A percentile compares a stretch with the other conserved stretches of the same genome.
Evolutionary conservation across 2,113 vertebrate genomes (phyloP).

Genomic region (Oxygymnocypris stewartii): DNA sequence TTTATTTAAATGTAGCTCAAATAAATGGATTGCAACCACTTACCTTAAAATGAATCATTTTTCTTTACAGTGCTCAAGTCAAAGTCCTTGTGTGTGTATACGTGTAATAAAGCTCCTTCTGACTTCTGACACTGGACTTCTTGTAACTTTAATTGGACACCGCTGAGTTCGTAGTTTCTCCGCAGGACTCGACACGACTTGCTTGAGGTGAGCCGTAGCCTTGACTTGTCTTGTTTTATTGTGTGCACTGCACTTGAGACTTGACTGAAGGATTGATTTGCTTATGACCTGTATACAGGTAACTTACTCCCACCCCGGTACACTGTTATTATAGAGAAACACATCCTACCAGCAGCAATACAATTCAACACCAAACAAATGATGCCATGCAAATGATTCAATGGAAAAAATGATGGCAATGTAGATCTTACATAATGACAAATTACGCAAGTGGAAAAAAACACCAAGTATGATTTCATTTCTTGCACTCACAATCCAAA

Average conservation of each 20-base stretch:
- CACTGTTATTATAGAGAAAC: neutral
- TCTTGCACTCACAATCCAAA: constrained; percentile 71
- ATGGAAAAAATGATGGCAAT: neutral
- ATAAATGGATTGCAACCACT: no score
- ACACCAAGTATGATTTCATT: neutral
- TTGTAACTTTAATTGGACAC: no score
- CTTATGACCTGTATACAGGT: neutral
- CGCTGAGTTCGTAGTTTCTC: neutral
- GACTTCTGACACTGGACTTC: no score
- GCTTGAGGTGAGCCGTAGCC: constrained; percentile 3
- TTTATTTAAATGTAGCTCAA: no score
- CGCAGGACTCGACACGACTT: constrained; percentile 24
- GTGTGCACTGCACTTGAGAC: neutral
- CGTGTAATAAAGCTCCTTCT: no score
- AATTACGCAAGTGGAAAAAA: neutral
- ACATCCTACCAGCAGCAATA: neutral
- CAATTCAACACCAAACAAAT: neutral
- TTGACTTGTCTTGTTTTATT: constrained; percentile 30
- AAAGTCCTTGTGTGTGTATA: no score
- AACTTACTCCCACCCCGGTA: constrained; percentile 1
- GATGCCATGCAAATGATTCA: neutral
- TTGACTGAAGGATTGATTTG: neutral
- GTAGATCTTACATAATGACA: neutral
- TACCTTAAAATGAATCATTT: no score
- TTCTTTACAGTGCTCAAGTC: no score